Base-by-base conservation (phyloP, 1,140 invertebrate species). In the Micrasema minimum region DNA sequence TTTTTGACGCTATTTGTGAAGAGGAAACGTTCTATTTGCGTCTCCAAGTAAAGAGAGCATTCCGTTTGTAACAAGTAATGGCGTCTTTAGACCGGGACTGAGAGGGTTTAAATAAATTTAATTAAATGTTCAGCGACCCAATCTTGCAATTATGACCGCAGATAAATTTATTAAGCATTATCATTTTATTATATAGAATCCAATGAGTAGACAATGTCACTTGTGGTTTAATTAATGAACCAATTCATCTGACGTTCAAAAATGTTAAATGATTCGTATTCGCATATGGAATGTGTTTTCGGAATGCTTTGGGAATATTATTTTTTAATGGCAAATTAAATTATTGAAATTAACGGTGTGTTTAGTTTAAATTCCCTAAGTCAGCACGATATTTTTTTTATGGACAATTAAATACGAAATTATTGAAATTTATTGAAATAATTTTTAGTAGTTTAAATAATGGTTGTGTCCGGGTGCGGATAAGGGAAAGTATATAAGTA, bases 151-250 rank as follows among this genome's bases (percentile, higher is more conserved):
- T 35, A 26, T 35, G 23, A 31, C 26, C 9, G 50, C 50, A 53
- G 50, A 53, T 53, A 53, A 53, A 53, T 53, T 53, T 26, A 31
- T 53, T 53, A 26, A 53, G 23, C 50, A 53, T 53, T n/a, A 22
- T 22, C 20, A 12, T n/a, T 9, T n/a, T 12, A 22, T 12, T n/a
- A 53, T 53, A 22, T 53, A 26, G 50, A 9, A 14, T 20, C 16
- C 16, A 6, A 18, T 10, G 23, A 22, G 50, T 53, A 20, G 2
- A 14, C 50, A 53, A 53, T 53, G 14, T 22, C 50, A 53, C 50
- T 53, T 53, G 50, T 18, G 23, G n/a, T n/a, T 53, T 53, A 53
- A 53, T 53, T 53, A 26, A 53, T 16, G 23, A 53, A 26, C 23
- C 12, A 35, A 53, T 26, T 26, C 50, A 26, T 22, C 23, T 53